Evolutionary conservation across 2,797 vertebrate species (phyloP), one percentile per base, ranked within the genome.

Genomic region (Telmatherina bonti): DNA sequence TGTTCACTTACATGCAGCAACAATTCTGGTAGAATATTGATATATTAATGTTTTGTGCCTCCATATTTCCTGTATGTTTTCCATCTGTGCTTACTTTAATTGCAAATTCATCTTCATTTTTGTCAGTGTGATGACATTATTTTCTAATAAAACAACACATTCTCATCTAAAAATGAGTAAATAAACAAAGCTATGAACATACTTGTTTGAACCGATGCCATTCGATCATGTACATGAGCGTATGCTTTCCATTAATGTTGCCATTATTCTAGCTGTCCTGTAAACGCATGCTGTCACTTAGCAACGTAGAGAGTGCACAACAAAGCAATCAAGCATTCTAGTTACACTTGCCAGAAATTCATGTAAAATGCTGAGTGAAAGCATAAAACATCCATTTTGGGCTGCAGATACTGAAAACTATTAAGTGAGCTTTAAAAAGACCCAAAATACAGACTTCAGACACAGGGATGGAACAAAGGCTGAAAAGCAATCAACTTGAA

Each of bases 71-170:
- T 36, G 35, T 41, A 9, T 60, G 63, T 16, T 60, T 38, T 41
- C 62, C 70, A 76, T 68, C 62, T 68, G 65, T 29, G 15, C 30
- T 49, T 8, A 15, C 30, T 66, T 70, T 72, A 68, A 72, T 72
- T 74, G 62, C 29, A 26, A 26, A 64, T 76, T 67, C 0, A 29
- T 81, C 73, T 76, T 74, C 11, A 56, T 81, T 26, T 68, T 75
- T 72, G 72, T 67, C 70, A 71, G n/a, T 18, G 51, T 53, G 16
- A 74, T 70, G 41, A 54, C 33, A 64, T 76, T 61, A 61, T 36
- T 66, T 11, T 15, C n/a, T 35, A 67, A 65, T 70, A 64, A 74
- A 67, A 65, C 62, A 77, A 30, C 53, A 31, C 33, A 29, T 59
- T 67, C 22, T 54, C 31, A 16, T 64, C 71, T 57, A 22, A 33